phyloP scores from a whole-genome alignment of 2,113 vertebrate species.

The Psammodynastes pulverulentus region DNA sequence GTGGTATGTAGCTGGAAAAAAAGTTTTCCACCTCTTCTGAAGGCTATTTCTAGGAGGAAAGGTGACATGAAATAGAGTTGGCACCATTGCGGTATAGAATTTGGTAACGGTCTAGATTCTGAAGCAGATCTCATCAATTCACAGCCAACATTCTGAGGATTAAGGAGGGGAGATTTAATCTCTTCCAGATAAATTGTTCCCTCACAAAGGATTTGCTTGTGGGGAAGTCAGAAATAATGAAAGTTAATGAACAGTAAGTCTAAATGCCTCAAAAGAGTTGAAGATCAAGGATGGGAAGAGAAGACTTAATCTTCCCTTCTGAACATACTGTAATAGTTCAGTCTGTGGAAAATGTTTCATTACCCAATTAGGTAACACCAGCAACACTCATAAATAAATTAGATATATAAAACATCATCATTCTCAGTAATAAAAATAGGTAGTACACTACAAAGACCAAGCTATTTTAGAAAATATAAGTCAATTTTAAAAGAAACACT shows the following conservation, averaged over 20 bases:
- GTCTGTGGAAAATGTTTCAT: not conserved
- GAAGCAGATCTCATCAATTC: not conserved
- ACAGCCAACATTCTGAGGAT: not conserved
- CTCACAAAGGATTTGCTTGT: not conserved
- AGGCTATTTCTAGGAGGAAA: not conserved
- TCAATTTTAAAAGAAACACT: slow-evolving; percentile 17
- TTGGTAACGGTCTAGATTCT: not conserved
- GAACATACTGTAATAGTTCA: not conserved
- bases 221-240: not conserved
- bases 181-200: not conserved
- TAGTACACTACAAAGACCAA: slow-evolving; percentile 11
- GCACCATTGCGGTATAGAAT: not conserved
- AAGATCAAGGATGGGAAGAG: not conserved
- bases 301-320: not conserved
- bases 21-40: not conserved
- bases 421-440: slow-evolving; percentile 35
- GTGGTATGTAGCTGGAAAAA: not conserved
- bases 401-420: slow-evolving; percentile 8
- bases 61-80: not conserved
- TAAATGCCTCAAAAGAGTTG: not conserved
- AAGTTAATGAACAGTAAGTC: not conserved
- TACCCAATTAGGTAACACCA: not conserved
- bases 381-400: not conserved
- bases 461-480: not conserved
- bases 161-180: not conserved